Percentiles rank a stretch among this genome's conserved stretches.
phyloP scores from a whole-genome alignment of 1,140 invertebrate genomes.

The Probaryconus sp. region DNA sequence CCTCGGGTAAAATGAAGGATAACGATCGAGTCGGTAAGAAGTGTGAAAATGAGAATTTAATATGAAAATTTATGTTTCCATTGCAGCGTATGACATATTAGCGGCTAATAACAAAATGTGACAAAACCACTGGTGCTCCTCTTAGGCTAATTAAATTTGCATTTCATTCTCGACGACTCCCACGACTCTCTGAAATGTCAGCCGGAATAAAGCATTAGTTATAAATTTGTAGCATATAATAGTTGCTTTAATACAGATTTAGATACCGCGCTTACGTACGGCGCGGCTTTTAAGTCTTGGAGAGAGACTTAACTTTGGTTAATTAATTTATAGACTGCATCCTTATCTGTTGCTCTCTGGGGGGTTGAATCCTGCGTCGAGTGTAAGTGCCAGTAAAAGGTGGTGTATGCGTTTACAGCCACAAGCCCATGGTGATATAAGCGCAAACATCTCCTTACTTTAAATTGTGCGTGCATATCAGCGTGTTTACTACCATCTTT shows the following conservation, averaged over 20 bases:
- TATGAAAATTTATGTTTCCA: slow-evolving; percentile 23
- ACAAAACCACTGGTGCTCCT: slow-evolving; percentile 2
- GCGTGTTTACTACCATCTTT: slow-evolving; percentile 17
- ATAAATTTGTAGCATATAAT: slow-evolving; percentile 66
- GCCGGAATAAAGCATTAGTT: slow-evolving; percentile 32
- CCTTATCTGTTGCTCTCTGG: slow-evolving; percentile 67
- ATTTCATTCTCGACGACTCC: slow-evolving; percentile 10
- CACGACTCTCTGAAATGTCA: slow-evolving; percentile 37
- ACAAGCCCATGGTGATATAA: slow-evolving; percentile 7
- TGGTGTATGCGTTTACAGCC: slow-evolving; percentile 30
- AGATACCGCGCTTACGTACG: slow-evolving; percentile 63
- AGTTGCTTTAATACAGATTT: slow-evolving; percentile 75
- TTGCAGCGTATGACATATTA: slow-evolving; percentile 12
- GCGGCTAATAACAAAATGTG: slow-evolving; percentile 26
- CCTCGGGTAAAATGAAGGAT: too few species aligned
- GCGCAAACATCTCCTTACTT: slow-evolving; percentile 23
- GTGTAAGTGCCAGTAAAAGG: slow-evolving; percentile 30
- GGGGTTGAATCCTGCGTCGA: slow-evolving; percentile 24
- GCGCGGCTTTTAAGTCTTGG: slow-evolving; percentile 69
- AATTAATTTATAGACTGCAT: slow-evolving; percentile 75
- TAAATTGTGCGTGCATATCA: slow-evolving; percentile 12
- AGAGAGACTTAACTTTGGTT: slow-evolving; percentile 72
- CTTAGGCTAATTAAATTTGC: slow-evolving; percentile 45
- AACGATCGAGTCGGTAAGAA: too few species aligned
- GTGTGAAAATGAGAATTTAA: too few species aligned